Base-by-base conservation (phyloP, 2,888 invertebrate species). In the Cantharis rufa region DNA sequence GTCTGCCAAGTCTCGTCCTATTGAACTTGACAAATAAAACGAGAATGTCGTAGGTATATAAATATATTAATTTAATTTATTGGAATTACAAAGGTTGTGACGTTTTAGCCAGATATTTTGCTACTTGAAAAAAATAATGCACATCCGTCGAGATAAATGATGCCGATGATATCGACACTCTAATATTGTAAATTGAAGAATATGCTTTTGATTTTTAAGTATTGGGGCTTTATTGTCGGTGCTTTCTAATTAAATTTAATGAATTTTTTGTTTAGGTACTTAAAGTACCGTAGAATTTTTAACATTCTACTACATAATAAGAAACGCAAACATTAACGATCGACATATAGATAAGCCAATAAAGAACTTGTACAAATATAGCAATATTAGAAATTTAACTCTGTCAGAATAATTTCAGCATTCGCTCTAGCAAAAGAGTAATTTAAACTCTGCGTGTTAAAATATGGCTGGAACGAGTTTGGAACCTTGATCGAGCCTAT, bases 401-500 rank as follows among this genome's bases (percentile, higher is more conserved):
- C 48, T 48, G 48, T 48, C 48, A 48, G 48, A 48, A 48, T 48
- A 48, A 24, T 62, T 71, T 62, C 61, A 70, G 62, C 70, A 62
- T 64, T 63, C n/a, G 15, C 64, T 71, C 71, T 62, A 64, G 64
- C 32, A 62, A 62, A 28, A 15, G 15, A 18, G 72, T 72, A 72
- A 66, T 72, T 72, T 66, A 72, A 66, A 72, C 66, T 48, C 48
- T 11, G 32, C 66, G 64, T 61, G 27, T 32, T 21, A 27, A 68
- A 68, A 15, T 69, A 72, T 61, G 28, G 69, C 66, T 69, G 62
- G 16, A 72, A 69, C 73, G 27, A 69, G 73, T 69, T 66, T 16
- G 9, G 68, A 68, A 48, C 72, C 72, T 16, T n/a, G 68, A 68
- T 69, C 72, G 72, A 72, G 72, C 62, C 21, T 69, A 68, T 73